Evolutionary conservation across 2,797 vertebrate genomes (phyloP), one percentile per base, ranked within the genome.

Genomic region (Bradypodion ventrale): DNA sequence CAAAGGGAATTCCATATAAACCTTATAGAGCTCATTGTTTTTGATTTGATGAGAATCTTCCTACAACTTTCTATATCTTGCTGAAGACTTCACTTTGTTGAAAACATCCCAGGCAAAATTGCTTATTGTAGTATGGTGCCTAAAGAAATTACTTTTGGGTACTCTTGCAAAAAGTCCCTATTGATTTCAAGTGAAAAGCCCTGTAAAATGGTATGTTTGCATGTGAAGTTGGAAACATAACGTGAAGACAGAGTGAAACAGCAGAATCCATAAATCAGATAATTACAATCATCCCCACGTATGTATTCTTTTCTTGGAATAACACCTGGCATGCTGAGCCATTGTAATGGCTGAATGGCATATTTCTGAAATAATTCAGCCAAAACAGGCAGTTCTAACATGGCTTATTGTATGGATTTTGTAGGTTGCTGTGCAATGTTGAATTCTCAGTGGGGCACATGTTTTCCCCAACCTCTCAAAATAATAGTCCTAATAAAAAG

Each of bases 281-380:
- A 72, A 75, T 1, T 78, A 63, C 46, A 84, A 7, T 1, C 5
- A 84, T 87, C 83, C 37, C 59, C 82, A 23, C 60, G 65, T 81
- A 73, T 23, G 1, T 29, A 37, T 59, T 73, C 10, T 56, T 19
- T 37, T 70, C 70, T 88, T 87, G 62, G 56, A 59, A 73, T 82
- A 74, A 9, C 72, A 88, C 2, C 1, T 2, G 35, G 32, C 77
- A 75, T 35, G 82, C 82, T 80, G 72, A 82, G 52, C 63, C 27
- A 42, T 32, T 1, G 32, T 3, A 72, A 44, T 5, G 81, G 32
- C 52, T 83, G 60, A 89, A 25, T 56, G 49, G 62, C 49, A 86
- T 49, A 74, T 70, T 74, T 72, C 37, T 83, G 44, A 88, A 90
- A 83, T 84, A 62, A 76, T 83, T 89, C 40, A 76, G 35, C 85